Base-by-base conservation (phyloP, 1,140 invertebrate species). In the Adelges cooleyi region DNA sequence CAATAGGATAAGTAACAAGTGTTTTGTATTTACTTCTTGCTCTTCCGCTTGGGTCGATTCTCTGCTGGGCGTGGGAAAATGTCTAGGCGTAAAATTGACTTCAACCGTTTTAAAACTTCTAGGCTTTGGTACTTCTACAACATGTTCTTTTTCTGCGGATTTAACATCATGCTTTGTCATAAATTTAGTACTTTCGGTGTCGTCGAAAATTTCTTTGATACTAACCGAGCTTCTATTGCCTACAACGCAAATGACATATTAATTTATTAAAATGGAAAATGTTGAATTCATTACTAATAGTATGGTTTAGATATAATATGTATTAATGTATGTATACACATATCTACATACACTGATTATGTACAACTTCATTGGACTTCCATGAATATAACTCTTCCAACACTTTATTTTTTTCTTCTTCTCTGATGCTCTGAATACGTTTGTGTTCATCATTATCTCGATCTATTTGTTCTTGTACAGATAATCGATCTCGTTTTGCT, bases 11-110 rank as follows among this genome's bases (percentile, higher is more conserved):
- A 25, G 25, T 38, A 68, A 17, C 38, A 48, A 46, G 29, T 23
- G 44, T 51, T 22, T 50, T 17, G 62, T 66, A 68, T 52, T 62
- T 75, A 82, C 84, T 74, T 86, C 83, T 71, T 87, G 79, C 76
- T 93, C 90, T 71, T 87, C 81, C 2, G 76, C 72, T 15, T 80
- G 78, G 66, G 78, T 78, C 6, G 89, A 92, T 74, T 93, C 89
- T 72, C 90, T 77, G 20, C 81, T 83, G 1, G 90, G 89, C 11
- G 90, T 92, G 3, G 87, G 86, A 74, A 93, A 91, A 48, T 80
- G 79, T 66, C 90, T 76, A 11, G 83, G 81, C 1, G 89, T 89
- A 72, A 92, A 91, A 29, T 74, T 80, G 13, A 92, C 80, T 65
- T 81, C 75, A 46, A 92, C 81, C 20, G 76, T 77, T 25, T 77